Base-by-base conservation (phyloP, 2,797 vertebrate species). In the Florisuga fusca region DNA sequence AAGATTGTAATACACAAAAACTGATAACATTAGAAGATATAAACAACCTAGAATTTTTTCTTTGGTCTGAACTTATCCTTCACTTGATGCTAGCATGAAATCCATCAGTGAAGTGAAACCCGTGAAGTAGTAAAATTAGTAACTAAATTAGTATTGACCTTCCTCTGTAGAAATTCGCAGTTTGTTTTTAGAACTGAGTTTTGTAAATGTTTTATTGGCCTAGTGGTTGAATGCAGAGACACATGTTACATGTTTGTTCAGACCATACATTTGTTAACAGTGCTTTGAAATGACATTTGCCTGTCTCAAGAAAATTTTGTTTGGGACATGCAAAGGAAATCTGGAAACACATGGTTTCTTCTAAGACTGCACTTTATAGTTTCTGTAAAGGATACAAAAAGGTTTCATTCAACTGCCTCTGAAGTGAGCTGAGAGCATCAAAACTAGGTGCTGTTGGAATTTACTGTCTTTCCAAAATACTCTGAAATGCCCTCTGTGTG, bases 181-280 rank as follows among this genome's bases (percentile, higher is more conserved):
- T 73, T 87, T 90, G 11, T 80, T 91, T 94, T 90, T 46, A 88
- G 33, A 97, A 87, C 48, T 2, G 7, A 85, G 51, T 45, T 96
- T 89, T 87, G 27, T 80, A 73, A 91, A 92, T 78, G 61, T 69
- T 95, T 92, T 93, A 67, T 67, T 87, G 77, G 94, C 79, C 59
- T 75, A 72, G 10, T 54, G n/a, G 59, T 77, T 89, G 34, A 95
- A 85, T 68, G 80, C 54, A 83, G 71, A 90, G 66, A 67, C 23
- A 19, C 4, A 11, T 27, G 20, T 95, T 98, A 19, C 4, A 11
- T 27, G 20, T 95, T 98, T 81, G 89, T 78, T 82, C 41, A 93
- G 84, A 69, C 74, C 80, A 61, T 59, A 90, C 63, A 95, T 89
- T 94, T 84, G 79, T 82, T 86, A 95, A 94, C 33, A 63, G 48